Evolutionary conservation across 2,797 vertebrate species (phyloP).

Genomic region (Benthosema pterotum): DNA sequence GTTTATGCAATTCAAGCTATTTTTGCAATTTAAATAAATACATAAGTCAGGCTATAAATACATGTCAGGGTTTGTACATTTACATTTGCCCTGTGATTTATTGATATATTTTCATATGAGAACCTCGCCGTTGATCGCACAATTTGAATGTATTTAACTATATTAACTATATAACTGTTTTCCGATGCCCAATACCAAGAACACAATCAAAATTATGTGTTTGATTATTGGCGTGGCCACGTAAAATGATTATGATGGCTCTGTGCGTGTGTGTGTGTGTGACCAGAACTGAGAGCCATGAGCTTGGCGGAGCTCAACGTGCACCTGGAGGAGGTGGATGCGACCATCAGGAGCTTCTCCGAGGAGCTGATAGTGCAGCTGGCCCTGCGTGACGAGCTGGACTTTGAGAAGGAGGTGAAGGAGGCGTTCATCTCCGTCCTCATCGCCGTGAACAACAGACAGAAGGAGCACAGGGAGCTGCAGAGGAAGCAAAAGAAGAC

Average conservation of each 20-base stretch:
- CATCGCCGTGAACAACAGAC: constrained; percentile 94
- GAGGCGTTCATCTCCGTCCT: constrained; percentile 98
- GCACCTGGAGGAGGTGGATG: constrained; percentile 88
- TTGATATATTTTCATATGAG: too few species aligned
- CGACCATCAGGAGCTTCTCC: constrained; percentile 86
- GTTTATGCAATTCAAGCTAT: too few species aligned
- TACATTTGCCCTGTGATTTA: neutral
- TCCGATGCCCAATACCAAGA: neutral
- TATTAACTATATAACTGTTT: too few species aligned
- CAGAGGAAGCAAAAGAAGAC: constrained; percentile 91
- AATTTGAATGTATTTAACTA: too few species aligned
- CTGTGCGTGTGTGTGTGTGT: constrained; percentile 15
- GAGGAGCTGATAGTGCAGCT: constrained; percentile 94
- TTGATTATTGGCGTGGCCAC: neutral
- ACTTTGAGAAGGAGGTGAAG: constrained; percentile 98
- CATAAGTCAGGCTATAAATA: too few species aligned
- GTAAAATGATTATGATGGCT: neutral
- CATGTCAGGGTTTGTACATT: too few species aligned
- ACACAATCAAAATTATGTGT: neutral
- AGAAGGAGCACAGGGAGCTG: constrained; percentile 91
- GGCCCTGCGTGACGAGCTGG: constrained; percentile 95
- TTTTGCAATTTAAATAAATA: too few species aligned
- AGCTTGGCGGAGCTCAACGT: constrained; percentile 86
- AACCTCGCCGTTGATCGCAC: too few species aligned
- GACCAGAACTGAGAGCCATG: constrained; percentile 83